phyloP scores from a whole-genome alignment of 2,797 vertebrate genomes.

The Malacoraja senta region DNA sequence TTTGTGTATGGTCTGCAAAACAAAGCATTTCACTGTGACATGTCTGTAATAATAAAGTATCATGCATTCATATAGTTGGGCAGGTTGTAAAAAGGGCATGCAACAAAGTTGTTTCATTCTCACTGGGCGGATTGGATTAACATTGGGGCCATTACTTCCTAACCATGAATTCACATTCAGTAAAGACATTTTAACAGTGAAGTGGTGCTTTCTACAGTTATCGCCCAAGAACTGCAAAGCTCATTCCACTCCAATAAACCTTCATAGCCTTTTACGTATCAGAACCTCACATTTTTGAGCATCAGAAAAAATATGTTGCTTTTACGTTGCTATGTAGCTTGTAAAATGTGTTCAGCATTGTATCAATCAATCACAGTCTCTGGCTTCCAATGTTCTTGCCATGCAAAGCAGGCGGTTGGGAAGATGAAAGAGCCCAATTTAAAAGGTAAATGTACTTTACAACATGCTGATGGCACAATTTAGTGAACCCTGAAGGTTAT shows the following conservation, averaged over 20 bases:
- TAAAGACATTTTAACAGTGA: not conserved
- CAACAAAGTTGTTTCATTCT: too few relatives aligned
- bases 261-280: not conserved
- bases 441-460: not conserved
- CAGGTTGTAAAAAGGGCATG: too few relatives aligned
- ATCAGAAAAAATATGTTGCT: not conserved
- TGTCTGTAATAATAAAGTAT: too few relatives aligned
- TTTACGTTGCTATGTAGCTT: not conserved
- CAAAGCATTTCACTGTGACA: too few relatives aligned
- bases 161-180: not conserved
- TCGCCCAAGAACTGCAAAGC: not conserved
- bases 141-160: not conserved
- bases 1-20: too few relatives aligned
- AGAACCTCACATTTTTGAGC: not conserved
- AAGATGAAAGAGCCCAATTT: not conserved
- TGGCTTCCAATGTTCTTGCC: not conserved
- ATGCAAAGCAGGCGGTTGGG: not conserved
- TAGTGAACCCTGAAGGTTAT: not conserved
- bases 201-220: not conserved
- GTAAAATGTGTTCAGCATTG: not conserved
- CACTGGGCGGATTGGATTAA: too few relatives aligned
- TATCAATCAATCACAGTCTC: not conserved
- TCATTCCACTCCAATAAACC: not conserved
- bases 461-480: not conserved
- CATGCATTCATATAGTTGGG: too few relatives aligned